phyloP scores from a whole-genome alignment of 2,888 invertebrate genomes.

The Microctonus aethiopoides region DNA sequence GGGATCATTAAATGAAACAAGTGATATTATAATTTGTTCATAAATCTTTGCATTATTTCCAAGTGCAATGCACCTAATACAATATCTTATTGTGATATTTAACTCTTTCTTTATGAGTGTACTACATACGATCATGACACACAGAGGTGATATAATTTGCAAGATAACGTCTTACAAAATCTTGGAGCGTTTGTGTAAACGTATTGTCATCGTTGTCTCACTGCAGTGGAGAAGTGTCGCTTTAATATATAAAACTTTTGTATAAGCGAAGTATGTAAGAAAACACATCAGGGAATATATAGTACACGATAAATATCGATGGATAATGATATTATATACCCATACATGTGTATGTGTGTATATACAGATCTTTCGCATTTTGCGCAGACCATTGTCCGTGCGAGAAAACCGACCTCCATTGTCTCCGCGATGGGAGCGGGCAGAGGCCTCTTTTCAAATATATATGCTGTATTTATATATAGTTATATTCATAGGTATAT shows the following conservation, averaged over 20 bases:
- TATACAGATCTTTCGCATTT: slow-evolving; percentile 28
- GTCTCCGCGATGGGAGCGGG: slow-evolving; percentile 36
- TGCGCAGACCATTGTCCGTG: slow-evolving; percentile 43
- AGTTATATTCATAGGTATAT: slow-evolving; percentile 28
- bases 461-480: background rate
- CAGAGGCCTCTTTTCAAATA: slow-evolving; percentile 12
- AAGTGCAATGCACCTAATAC: slow-evolving; percentile 1
- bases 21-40: slow-evolving; percentile 37
- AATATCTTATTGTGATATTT: background rate
- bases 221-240: background rate
- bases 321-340: slow-evolving; percentile 48
- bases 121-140: background rate
- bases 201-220: background rate
- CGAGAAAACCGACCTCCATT: slow-evolving; percentile 45
- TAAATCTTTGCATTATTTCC: slow-evolving; percentile 31
- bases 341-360: slow-evolving; percentile 38
- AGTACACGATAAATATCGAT: slow-evolving; percentile 44
- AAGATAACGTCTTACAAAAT: slow-evolving; percentile 16
- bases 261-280: slow-evolving; percentile 16
- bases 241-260: slow-evolving; percentile 2
- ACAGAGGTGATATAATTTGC: slow-evolving; percentile 10
- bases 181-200: background rate
- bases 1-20: slow-evolving; percentile 38
- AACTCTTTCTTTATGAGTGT: too few species aligned
- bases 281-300: slow-evolving; percentile 32